Evolutionary conservation across 2,888 invertebrate species (phyloP), one percentile per base, ranked within the genome.

Genomic region (Chydorus sphaericus): DNA sequence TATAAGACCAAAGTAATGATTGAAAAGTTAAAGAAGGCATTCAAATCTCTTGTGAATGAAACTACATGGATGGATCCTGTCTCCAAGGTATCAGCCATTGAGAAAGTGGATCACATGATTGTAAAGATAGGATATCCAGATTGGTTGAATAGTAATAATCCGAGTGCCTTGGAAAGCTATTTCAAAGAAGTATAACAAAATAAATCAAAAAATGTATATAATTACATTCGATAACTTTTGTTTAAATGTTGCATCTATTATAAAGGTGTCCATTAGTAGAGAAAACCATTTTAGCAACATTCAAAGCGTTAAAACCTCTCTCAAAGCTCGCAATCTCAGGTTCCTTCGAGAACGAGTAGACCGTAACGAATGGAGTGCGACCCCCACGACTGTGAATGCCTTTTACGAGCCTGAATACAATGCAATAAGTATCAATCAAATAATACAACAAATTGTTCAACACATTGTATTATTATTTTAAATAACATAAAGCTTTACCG

Each of bases 111-210:
- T 28, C 63, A 62, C 26, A 69, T 70, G 54, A 61, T 60, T 18
- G 66, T 68, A 56, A 66, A 67, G 59, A 66, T 70, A 37, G 70
- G 68, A 3, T 70, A 68, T 57, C 69, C 70, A 6, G 64, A 66
- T 26, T 68, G 64, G 60, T 67, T 69, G 30, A 50, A 29, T 6
- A 50, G 30, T 11, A 50, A 30, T 6, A 50, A n/a, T n/a, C n/a
- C n/a, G n/a, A n/a, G 75, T 4, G 75, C 79, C 61, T 71, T 90
- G 37, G 81, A 87, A 65, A 73, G 76, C 23, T 82, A 81, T 68
- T 86, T 87, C 65, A 73, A 77, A 61, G 78, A 78, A 60, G 84
- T 84, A 63, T n/a, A n/a, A n/a, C n/a, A n/a, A n/a, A n/a, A n/a
- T n/a, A n/a, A n/a, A n/a, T n/a, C n/a, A n/a, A n/a, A n/a, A n/a